Evolutionary conservation across 2,797 vertebrate genomes (phyloP).

Genomic region (Myotis vivesi): DNA sequence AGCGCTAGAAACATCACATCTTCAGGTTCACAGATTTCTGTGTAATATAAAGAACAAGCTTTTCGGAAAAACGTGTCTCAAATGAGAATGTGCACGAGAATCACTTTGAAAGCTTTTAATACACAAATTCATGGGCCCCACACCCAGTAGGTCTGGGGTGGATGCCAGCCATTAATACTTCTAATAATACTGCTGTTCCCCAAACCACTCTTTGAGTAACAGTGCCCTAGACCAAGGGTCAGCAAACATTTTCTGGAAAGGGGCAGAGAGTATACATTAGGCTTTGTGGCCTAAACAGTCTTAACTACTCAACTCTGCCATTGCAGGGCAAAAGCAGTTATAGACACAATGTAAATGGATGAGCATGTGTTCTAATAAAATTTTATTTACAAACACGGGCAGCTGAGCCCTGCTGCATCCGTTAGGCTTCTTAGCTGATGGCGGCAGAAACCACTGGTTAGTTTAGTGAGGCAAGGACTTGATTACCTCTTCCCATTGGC

Average conservation of each 20-base stretch:
- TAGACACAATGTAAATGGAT: background rate
- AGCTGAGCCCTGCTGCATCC: background rate
- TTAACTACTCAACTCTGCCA: background rate
- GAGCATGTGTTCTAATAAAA: background rate
- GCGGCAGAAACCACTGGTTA: background rate
- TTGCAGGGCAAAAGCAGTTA: background rate
- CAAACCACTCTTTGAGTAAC: background rate
- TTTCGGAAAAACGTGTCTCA: background rate
- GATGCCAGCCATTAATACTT: background rate
- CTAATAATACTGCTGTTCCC: background rate
- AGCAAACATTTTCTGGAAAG: background rate
- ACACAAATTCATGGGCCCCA: background rate
- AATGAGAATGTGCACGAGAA: background rate
- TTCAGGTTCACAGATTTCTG: background rate
- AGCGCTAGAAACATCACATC: background rate
- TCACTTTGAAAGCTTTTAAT: background rate
- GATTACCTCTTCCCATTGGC: background rate
- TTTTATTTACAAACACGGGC: background rate
- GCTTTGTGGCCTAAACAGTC: background rate
- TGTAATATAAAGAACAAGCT: background rate
- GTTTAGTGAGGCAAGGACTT: background rate
- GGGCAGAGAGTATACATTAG: background rate
- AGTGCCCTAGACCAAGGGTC: background rate
- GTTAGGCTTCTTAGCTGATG: background rate
- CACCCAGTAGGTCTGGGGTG: background rate